Percentiles rank a stretch among this genome's conserved stretches.
These are phyloP conservation scores for Limnodromus scolopaceus DNA, from an alignment of 2,797 vertebrate species.

Conservation along the genomic window DNA sequence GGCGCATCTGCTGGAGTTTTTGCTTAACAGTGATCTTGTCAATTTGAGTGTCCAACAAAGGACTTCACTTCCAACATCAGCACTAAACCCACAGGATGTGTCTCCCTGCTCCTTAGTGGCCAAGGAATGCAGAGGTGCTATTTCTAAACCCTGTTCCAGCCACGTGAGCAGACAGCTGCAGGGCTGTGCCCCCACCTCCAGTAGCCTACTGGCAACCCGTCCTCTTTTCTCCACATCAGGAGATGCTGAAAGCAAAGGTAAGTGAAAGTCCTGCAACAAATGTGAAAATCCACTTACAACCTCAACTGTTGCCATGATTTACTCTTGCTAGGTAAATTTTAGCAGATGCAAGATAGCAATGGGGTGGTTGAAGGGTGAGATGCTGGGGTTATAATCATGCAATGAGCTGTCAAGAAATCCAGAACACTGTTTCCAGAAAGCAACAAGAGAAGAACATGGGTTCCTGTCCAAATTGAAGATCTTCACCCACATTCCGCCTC, in stretches of 20 bases:
- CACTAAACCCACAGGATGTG: fast-evolving
- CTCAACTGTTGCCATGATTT: neutral
- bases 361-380: neutral
- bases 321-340: neutral
- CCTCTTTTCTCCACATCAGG: fast-evolving
- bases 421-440: neutral
- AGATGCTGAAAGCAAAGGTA: neutral
- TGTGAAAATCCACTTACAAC: neutral
- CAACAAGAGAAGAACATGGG: neutral
- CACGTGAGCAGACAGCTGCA: neutral
- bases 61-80: neutral
- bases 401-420: neutral
- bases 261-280: neutral
- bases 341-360: neutral
- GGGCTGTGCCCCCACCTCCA: fast-evolving
- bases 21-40: neutral
- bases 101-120: too few species aligned
- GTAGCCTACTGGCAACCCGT: neutral
- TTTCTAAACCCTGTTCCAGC: neutral
- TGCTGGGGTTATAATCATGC: fast-evolving
- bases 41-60: neutral
- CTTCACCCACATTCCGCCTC: neutral
- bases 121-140: neutral
- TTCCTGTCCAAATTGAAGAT: neutral
- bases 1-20: fast-evolving